A percentile compares a stretch with the other conserved stretches of the same genome.
Conservation (phyloP, 2,797 vertebrate genomes). For the Lerista edwardsae region DNA sequence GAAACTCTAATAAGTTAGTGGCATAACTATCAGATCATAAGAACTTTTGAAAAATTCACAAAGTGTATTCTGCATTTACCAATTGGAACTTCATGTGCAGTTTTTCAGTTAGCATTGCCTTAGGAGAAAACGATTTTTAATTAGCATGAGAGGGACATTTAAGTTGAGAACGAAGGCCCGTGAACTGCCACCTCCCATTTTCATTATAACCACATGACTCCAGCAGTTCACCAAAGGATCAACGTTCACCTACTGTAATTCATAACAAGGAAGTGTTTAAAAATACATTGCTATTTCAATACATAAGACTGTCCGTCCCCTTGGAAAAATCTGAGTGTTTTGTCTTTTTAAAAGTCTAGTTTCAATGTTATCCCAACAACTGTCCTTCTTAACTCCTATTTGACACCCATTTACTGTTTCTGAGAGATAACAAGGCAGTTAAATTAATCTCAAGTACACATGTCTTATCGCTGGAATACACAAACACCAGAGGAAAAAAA, state of each 20-base stretch:
- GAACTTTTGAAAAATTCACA: slow-evolving; percentile 16
- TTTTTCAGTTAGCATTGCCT: background rate
- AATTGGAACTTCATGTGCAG: slow-evolving; percentile 1
- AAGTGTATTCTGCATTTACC: slow-evolving; percentile 32
- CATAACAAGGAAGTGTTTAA: background rate
- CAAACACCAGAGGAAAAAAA: slow-evolving; percentile 24
- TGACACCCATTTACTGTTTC: background rate
- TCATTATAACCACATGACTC: background rate
- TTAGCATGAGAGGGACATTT: background rate
- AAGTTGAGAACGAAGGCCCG: background rate
- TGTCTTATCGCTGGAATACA: slow-evolving; percentile 37
- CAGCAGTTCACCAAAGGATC: background rate
- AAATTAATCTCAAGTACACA: background rate
- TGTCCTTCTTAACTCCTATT: background rate
- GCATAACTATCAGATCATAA: slow-evolving; percentile 20
- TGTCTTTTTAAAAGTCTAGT: background rate
- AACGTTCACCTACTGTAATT: background rate
- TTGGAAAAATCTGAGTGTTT: too few relatives aligned
- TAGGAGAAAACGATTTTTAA: background rate
- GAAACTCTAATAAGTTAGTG: background rate
- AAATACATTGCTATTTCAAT: background rate
- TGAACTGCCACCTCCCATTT: background rate
- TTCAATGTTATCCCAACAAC: background rate
- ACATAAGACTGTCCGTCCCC: background rate
- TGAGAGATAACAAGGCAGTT: background rate